Evolutionary conservation across 2,888 invertebrate species (phyloP).

Genomic region (Pachydiplax longipennis): DNA sequence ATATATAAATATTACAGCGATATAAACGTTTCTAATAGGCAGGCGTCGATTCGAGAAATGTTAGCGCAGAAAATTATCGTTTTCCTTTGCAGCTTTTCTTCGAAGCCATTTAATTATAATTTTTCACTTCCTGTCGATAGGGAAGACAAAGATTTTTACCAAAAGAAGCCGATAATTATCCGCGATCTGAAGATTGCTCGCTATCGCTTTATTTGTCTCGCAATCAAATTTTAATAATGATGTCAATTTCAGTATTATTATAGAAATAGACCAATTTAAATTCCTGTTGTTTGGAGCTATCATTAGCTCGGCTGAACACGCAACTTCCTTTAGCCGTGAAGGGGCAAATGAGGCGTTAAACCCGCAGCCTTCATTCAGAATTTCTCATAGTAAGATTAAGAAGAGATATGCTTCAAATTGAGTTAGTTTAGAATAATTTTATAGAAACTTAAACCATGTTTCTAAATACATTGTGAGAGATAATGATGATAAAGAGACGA

Average conservation of each 20-base stretch:
- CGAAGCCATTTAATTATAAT: neutral
- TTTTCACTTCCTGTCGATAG: neutral
- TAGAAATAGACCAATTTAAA: neutral
- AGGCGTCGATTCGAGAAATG: neutral
- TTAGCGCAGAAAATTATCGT: neutral
- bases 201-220: neutral
- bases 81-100: neutral
- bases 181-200: neutral
- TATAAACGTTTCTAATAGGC: neutral
- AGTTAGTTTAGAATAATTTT: too few species aligned
- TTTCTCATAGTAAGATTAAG: neutral
- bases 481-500: too few species aligned
- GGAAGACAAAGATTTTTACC: neutral
- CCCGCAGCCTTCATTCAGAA: neutral
- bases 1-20: neutral
- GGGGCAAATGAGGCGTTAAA: conserved; percentile 1
- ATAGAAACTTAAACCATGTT: too few species aligned
- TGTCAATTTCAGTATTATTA: neutral
- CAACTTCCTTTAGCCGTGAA: neutral
- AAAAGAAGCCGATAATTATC: neutral
- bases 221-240: neutral
- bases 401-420: too few species aligned
- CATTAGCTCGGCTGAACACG: neutral
- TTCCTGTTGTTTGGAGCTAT: neutral
- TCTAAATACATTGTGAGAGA: too few species aligned